Base-by-base conservation (phyloP, 2,888 invertebrate genomes). In the Volucella inflata region DNA sequence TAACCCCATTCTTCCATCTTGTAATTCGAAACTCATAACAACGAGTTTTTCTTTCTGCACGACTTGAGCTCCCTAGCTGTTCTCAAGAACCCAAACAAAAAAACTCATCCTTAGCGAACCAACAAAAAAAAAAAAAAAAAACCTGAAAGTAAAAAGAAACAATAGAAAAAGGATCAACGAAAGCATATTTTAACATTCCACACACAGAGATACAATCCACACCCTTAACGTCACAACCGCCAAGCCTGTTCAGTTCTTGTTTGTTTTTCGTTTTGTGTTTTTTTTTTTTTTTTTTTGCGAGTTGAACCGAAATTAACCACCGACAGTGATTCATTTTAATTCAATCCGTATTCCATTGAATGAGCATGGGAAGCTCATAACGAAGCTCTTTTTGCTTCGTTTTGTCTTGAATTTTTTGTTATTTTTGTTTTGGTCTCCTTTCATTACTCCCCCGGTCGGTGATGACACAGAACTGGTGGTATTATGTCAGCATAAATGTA, bases 11-110 rank as follows among this genome's bases (percentile, higher is more conserved):
- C 12, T 65, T n/a, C 46, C 51, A 72, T 71, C 57, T 51, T 70
- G 55, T 50, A 72, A 71, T 65, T 65, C 30, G 65, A 59, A 59
- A 44, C 77, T 77, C 60, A 70, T 77, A 68, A 70, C 51, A 77
- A 68, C 50, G 8, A 9, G 46, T 62, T 70, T 70, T 72, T 55
- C n/a, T 65, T 72, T 79, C 64, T 71, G 78, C 71, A 78, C 57
- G 78, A 59, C 51, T 72, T 38, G 9, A 44, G 44, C 50, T 40
- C 36, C 46, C 68, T n/a, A 4, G 11, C 44, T 55, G 42, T 51
- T 17, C 62, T 38, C 11, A 21, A 70, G 55, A 44, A 55, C 46
- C 36, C 30, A 70, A 55, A 64, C 53, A 46, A 46, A 42, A 17
- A 53, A 60, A 17, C 14, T 17, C 51, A 42, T 17, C n/a, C 40